A percentile compares a stretch with the other conserved stretches of the same genome.
These are phyloP conservation scores for Formica exsecta DNA, from an alignment of 1,140 invertebrate species.

Conservation along the genomic window DNA sequence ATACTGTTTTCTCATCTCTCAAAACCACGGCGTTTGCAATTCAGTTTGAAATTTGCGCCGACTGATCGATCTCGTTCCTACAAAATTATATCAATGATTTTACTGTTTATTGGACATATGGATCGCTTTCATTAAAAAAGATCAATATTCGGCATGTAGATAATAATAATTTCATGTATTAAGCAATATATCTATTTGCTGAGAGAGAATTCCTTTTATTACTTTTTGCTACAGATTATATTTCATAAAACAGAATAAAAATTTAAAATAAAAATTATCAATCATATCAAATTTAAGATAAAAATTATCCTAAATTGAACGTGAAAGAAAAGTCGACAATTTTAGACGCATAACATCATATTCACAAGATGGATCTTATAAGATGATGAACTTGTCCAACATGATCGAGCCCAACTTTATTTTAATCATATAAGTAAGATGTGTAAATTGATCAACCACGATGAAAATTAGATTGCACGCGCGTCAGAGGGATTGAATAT, in stretches of 20 bases:
- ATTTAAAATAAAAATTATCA: neutral
- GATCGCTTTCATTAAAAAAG: neutral
- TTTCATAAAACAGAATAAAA: neutral
- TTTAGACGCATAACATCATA: neutral
- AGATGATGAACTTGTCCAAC: neutral
- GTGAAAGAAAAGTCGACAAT: neutral
- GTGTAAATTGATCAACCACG: neutral
- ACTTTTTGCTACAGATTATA: neutral
- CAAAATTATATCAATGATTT: neutral
- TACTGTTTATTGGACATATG: neutral
- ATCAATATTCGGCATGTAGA: neutral
- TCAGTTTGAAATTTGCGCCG: neutral
- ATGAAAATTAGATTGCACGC: slow-evolving; percentile 9
- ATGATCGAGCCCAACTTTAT: neutral
- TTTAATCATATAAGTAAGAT: neutral
- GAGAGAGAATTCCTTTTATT: neutral
- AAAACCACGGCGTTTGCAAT: neutral
- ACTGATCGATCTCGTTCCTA: slow-evolving; percentile 6
- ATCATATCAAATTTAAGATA: neutral
- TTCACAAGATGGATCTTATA: neutral
- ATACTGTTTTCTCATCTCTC: neutral
- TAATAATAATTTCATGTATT: neutral
- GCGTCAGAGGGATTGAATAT: slow-evolving; percentile 21
- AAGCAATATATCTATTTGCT: neutral
- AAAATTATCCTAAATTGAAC: neutral